These are phyloP conservation scores for Petrolisthes manimaculis DNA, from an alignment of 2,888 invertebrate species.

Conservation along the genomic window DNA sequence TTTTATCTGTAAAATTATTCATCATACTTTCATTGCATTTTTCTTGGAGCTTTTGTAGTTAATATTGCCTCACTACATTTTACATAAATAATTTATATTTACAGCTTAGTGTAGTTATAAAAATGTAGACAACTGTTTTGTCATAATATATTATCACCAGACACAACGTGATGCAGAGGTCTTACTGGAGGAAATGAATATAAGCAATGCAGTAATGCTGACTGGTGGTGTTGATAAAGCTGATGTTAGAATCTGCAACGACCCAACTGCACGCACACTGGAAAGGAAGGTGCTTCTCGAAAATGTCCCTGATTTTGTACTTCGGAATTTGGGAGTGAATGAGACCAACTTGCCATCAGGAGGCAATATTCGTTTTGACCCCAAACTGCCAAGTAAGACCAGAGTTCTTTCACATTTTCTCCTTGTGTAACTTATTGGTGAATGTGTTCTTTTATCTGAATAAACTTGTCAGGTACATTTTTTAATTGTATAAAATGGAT, in stretches of 20 bases:
- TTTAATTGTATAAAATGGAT: too few relatives aligned
- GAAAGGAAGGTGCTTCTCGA: constrained; percentile 44
- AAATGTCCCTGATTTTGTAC: constrained; percentile 39
- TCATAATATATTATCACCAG: background rate
- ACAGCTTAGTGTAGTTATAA: too few relatives aligned
- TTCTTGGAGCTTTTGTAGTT: too few relatives aligned
- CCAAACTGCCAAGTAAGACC: constrained; percentile 25
- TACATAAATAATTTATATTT: too few relatives aligned
- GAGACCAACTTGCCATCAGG: background rate
- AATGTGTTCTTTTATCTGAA: background rate
- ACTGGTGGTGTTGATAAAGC: constrained; percentile 35
- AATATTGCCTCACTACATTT: too few relatives aligned
- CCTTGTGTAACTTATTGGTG: background rate
- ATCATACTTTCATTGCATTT: too few relatives aligned
- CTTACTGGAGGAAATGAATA: constrained; percentile 29
- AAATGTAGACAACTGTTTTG: too few relatives aligned
- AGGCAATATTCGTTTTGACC: constrained; percentile 12
- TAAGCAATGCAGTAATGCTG: constrained; percentile 34
- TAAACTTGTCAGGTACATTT: background rate
- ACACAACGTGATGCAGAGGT: constrained; percentile 37
- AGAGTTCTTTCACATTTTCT: background rate
- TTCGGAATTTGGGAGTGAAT: constrained; percentile 33
- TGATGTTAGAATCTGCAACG: constrained; percentile 34
- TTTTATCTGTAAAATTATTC: too few relatives aligned
- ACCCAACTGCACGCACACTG: constrained; percentile 21